Evolutionary conservation across 2,113 vertebrate species (phyloP).

Genomic region (Malurus elegans): DNA sequence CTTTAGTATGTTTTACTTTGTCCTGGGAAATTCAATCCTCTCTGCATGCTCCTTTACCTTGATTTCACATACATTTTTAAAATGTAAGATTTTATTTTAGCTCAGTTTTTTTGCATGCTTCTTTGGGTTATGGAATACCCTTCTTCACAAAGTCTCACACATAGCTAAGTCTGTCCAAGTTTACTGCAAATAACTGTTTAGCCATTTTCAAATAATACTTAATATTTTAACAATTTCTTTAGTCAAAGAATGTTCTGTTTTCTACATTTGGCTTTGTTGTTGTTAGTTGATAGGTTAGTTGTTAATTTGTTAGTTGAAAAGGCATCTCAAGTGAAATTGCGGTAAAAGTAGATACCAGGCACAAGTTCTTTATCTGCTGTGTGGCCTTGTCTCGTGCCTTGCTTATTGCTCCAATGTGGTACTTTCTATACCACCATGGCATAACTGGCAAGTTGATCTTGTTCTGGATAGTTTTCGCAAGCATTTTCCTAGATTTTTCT

Average conservation of each 20-base stretch:
- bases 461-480: background rate
- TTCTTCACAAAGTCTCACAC: background rate
- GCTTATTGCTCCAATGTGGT: background rate
- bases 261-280: background rate
- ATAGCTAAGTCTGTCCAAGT: background rate
- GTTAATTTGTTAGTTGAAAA: background rate
- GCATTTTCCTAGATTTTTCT: background rate
- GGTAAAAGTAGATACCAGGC: background rate
- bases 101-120: background rate
- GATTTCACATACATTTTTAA: background rate
- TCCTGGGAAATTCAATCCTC: background rate
- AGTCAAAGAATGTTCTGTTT: background rate
- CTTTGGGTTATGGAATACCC: background rate
- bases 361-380: background rate
- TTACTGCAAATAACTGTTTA: background rate
- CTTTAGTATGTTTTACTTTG: background rate
- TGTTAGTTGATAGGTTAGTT: background rate
- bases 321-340: background rate
- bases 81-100: background rate
- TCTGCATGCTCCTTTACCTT: background rate
- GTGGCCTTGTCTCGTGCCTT: background rate
- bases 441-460: background rate
- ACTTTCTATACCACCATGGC: background rate
- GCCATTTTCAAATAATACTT: background rate
- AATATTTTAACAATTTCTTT: background rate